Base-by-base conservation (phyloP, 2,797 vertebrate genomes). In the Gorsachius magnificus region DNA sequence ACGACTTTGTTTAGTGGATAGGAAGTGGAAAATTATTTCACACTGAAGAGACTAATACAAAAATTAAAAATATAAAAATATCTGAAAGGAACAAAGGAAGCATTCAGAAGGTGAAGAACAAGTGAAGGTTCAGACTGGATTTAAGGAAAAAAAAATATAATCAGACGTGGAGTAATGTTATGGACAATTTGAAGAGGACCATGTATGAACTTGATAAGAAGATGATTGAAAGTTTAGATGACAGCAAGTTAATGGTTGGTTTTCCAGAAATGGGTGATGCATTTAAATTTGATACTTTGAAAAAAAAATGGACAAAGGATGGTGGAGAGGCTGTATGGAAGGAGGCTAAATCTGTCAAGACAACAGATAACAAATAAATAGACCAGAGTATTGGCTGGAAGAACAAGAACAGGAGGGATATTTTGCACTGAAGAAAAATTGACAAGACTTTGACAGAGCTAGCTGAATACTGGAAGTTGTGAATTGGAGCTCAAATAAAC, bases 401-500 rank as follows among this genome's bases (percentile, higher is more conserved):
- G 58, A 43, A 65, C 18, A 81, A 81, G 61, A 83, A 71, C 19
- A 48, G 15, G 28, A 78, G 35, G 65, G 29, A 36, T 25, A 50
- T 79, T 91, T 86, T 70, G 66, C 36, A 41, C 48, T 58, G 74
- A 79, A 66, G 70, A 76, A 70, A 87, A 83, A 93, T 14, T 90
- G 82, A 65, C 80, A 91, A 71, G 69, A 41, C 54, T 71, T 83
- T 96, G 65, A 81, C 77, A 96, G 77, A 84, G 20, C 9, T 78
- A 58, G 46, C 38, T 66, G 70, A 86, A 54, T 45, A 56, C 10
- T 45, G 13, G 21, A 83, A 83, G 63, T 58, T 74, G 76, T 88
- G 54, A 86, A 91, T 11, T 81, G 9, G 53, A 84, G 8, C 31
- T 86, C 77, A 95, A 79, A 88, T 87, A 94, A 81, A 90, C n/a